phyloP scores from a whole-genome alignment of 2,888 invertebrate genomes.

The Perithous albicinctus region DNA sequence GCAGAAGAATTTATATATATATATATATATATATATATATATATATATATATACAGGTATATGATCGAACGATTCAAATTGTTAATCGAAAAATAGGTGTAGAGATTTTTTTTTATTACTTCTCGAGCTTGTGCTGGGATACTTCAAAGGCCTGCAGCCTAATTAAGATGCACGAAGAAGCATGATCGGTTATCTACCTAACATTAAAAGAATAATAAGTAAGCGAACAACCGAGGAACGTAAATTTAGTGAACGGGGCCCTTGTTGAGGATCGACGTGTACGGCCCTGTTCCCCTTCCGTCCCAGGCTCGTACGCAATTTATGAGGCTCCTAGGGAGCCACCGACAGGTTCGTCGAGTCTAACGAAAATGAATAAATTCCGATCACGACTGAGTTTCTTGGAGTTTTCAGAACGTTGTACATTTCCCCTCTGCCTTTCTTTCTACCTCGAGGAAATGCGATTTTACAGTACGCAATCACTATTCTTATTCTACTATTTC shows the following conservation, averaged over 20 bases:
- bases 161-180: not conserved
- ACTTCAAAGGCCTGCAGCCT: not conserved
- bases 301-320: conserved; percentile 67
- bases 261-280: not conserved
- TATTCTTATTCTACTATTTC: not conserved
- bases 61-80: not conserved
- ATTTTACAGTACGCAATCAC: not conserved
- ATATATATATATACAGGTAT: not conserved
- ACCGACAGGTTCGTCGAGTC: not conserved
- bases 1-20: too few relatives aligned
- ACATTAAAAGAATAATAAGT: not conserved
- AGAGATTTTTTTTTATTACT: not conserved
- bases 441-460: not conserved
- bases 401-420: not conserved
- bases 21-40: not conserved
- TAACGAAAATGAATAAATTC: conserved; percentile 33
- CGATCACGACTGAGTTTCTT: conserved; percentile 4
- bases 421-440: not conserved
- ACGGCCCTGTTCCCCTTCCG: conserved; percentile 65
- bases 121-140: not conserved
- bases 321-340: conserved; percentile 40
- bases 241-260: conserved; percentile 25
- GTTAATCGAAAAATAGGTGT: not conserved
- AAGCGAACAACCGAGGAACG: not conserved
- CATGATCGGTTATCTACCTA: not conserved